A percentile compares a stretch with the other conserved stretches of the same genome.
Conservation (phyloP, 2,888 invertebrate genomes). For the Eupithecia pulchellata region DNA sequence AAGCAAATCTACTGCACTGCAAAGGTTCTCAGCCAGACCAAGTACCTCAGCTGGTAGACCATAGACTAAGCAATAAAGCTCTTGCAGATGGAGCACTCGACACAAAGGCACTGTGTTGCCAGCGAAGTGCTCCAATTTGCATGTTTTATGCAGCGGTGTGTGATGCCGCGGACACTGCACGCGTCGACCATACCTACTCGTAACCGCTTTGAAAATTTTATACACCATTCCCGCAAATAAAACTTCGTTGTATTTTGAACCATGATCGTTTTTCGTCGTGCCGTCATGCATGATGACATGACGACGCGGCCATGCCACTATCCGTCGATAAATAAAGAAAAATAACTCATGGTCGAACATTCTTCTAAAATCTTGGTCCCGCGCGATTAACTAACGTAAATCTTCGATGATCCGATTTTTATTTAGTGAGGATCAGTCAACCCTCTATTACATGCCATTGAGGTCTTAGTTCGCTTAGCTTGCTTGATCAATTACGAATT, state of each 20-base stretch:
- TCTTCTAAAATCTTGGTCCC: background rate
- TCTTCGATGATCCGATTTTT: background rate
- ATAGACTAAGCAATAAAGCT: constrained; percentile 36
- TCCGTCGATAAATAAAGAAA: background rate
- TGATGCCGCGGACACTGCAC: constrained; percentile 74
- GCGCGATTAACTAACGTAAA: background rate
- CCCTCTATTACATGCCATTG: background rate
- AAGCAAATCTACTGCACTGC: background rate
- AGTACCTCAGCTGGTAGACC: constrained; percentile 1
- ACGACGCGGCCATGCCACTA: background rate
- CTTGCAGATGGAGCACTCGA: constrained; percentile 32
- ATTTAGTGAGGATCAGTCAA: background rate
- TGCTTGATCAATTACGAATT: background rate
- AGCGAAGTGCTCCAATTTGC: constrained; percentile 82
- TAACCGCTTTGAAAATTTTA: constrained; percentile 79
- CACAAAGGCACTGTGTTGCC: constrained; percentile 56
- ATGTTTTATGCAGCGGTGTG: constrained; percentile 81
- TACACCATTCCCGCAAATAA: constrained; percentile 81
- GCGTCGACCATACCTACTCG: constrained; percentile 60
- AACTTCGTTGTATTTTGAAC: constrained; percentile 72
- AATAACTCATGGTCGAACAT: background rate
- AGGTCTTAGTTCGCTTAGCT: background rate
- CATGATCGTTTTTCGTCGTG: constrained; percentile 49
- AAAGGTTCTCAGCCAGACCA: background rate
- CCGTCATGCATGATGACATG: background rate